Evolutionary conservation across 2,797 vertebrate species (phyloP).

Genomic region (Momotus momota): DNA sequence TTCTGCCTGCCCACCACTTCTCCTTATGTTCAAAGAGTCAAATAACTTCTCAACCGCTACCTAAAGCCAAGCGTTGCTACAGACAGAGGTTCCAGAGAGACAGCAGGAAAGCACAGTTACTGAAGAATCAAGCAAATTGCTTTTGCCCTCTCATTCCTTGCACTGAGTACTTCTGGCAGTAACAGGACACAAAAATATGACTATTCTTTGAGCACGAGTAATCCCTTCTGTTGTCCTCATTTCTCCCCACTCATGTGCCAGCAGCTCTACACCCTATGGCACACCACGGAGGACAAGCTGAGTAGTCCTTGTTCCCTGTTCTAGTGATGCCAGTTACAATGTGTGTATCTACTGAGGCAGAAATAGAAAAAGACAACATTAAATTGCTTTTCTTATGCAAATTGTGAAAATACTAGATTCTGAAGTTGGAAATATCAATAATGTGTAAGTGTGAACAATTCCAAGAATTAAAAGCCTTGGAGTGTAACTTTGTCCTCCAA

Average conservation of each 20-base stretch:
- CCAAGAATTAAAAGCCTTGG: background rate
- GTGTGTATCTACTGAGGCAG: background rate
- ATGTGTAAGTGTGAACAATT: background rate
- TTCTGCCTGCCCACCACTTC: background rate
- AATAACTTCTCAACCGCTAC: background rate
- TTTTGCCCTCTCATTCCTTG: background rate
- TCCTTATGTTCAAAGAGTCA: background rate
- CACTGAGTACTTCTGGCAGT: background rate
- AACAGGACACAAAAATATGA: background rate
- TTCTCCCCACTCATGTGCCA: background rate
- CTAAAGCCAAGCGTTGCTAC: background rate
- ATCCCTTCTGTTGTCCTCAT: background rate
- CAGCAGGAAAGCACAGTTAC: background rate
- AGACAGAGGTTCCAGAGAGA: background rate
- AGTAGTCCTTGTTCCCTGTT: background rate
- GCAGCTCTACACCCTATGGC: background rate
- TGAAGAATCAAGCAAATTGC: background rate
- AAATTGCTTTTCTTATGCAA: background rate
- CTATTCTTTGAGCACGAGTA: background rate
- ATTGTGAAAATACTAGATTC: background rate
- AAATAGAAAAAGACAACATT: background rate
- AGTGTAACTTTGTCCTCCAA: background rate
- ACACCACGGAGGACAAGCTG: background rate
- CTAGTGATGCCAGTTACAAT: background rate
- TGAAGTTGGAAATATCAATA: background rate